phyloP scores from a whole-genome alignment of 2,113 vertebrate species.

The Neodontobutis hainanensis region DNA sequence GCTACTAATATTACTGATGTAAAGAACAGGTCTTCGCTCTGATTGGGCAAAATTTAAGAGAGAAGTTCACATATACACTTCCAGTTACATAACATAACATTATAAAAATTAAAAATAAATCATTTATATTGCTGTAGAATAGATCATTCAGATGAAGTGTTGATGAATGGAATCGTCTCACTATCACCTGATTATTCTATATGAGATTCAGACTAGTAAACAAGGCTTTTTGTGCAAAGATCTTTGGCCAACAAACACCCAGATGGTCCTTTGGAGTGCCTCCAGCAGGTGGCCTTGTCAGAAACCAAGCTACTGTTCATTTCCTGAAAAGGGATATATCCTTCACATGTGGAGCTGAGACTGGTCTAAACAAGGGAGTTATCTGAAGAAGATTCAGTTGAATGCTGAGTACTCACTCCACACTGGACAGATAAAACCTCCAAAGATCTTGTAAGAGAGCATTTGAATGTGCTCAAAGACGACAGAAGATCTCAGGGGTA shows the following conservation, averaged over 20 bases:
- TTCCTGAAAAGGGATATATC: constrained; percentile 46
- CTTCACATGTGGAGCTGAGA: constrained; percentile 44
- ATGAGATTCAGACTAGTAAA: too few species aligned
- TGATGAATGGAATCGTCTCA: too few species aligned
- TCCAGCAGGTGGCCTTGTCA: constrained; percentile 38
- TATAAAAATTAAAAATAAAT: too few species aligned
- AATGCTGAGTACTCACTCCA: constrained; percentile 21
- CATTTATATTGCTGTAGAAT: too few species aligned
- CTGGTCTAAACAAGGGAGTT: constrained; percentile 40
- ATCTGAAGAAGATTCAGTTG: constrained; percentile 30
- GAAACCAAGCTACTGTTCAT: constrained; percentile 49
- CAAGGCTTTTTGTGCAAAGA: neutral
- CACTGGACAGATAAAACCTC: neutral
- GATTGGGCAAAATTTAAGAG: too few species aligned
- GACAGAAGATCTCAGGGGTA: neutral
- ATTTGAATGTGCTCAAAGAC: neutral
- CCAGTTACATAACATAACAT: too few species aligned
- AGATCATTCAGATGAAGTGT: too few species aligned
- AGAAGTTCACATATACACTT: too few species aligned
- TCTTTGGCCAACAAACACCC: neutral
- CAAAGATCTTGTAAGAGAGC: too few species aligned
- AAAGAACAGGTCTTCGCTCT: too few species aligned
- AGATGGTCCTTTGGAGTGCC: constrained; percentile 6
- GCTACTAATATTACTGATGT: too few species aligned
- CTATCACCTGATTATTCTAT: too few species aligned